A percentile compares a stretch with the other conserved stretches of the same genome.
Conservation (phyloP, 2,888 invertebrate species). For the Copidosoma aretas region DNA sequence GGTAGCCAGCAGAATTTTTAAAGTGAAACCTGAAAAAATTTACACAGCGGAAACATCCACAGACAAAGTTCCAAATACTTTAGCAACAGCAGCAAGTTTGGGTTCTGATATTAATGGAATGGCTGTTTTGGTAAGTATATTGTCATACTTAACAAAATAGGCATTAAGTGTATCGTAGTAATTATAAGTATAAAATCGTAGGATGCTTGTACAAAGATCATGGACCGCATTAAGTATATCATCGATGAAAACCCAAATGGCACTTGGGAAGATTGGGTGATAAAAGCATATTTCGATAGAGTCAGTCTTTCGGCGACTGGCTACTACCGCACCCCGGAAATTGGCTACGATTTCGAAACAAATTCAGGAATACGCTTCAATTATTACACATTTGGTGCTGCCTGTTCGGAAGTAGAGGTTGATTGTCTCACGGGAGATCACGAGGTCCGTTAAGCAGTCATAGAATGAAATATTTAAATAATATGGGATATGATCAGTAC, state of each 20-base stretch:
- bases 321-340: conserved; percentile 76
- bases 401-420: conserved; percentile 85
- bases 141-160: neutral
- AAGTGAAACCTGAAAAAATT: conserved; percentile 73
- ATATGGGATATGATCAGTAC: neutral
- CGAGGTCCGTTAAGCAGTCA: conserved; percentile 62
- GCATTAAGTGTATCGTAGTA: neutral
- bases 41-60: conserved; percentile 82
- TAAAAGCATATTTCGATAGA: conserved; percentile 76
- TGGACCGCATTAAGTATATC: conserved; percentile 75
- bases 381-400: conserved; percentile 84
- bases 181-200: conserved; percentile 51
- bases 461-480: neutral
- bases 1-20: conserved; percentile 76
- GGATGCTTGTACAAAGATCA: conserved; percentile 78
- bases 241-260: conserved; percentile 76
- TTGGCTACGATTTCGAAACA: conserved; percentile 73
- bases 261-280: conserved; percentile 83
- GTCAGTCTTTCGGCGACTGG: conserved; percentile 82
- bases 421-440: conserved; percentile 92
- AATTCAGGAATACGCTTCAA: conserved; percentile 76
- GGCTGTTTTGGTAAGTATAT: conserved; percentile 72
- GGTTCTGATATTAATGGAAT: conserved; percentile 88
- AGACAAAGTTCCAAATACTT: conserved; percentile 87
- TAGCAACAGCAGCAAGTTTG: conserved; percentile 85